phyloP scores from a whole-genome alignment of 2,113 vertebrate genomes.

The Cryptomyrus ogoouensis region DNA sequence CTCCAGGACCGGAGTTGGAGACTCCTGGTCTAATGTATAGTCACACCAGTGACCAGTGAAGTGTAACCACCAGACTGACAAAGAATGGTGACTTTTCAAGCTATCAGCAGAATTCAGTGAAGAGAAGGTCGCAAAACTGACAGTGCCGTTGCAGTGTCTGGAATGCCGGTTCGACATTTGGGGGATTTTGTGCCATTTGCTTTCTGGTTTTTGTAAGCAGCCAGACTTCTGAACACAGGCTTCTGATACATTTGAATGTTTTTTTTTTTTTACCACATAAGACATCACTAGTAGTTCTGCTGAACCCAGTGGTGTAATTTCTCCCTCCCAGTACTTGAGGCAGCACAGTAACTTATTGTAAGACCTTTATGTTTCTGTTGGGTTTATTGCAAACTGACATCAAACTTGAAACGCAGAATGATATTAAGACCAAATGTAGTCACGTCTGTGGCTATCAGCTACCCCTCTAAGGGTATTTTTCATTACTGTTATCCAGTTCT shows the following conservation, averaged over 20 bases:
- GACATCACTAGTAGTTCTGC: neutral
- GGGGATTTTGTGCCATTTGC: conserved; percentile 9
- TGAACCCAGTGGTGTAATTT: neutral
- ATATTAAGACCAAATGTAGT: neutral
- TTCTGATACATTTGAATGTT: neutral
- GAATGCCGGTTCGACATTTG: neutral
- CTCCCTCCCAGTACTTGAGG: neutral
- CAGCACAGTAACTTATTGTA: neutral
- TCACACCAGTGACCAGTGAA: neutral
- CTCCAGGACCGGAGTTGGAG: neutral
- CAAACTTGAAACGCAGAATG: neutral
- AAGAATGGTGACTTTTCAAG: neutral
- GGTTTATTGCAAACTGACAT: conserved; percentile 2
- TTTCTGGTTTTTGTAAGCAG: neutral
- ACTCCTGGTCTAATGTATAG: neutral
- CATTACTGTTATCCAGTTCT: neutral
- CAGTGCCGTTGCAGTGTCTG: neutral
- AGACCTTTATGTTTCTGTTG: neutral
- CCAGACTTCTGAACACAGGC: neutral
- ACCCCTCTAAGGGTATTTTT: neutral
- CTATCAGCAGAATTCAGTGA: conserved; percentile 5
- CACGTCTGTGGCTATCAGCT: too few species aligned
- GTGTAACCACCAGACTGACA: neutral
- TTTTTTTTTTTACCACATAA: neutral
- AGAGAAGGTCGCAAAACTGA: neutral